Evolutionary conservation across 1,140 invertebrate species (phyloP).

Genomic region (Episyrphus balteatus): DNA sequence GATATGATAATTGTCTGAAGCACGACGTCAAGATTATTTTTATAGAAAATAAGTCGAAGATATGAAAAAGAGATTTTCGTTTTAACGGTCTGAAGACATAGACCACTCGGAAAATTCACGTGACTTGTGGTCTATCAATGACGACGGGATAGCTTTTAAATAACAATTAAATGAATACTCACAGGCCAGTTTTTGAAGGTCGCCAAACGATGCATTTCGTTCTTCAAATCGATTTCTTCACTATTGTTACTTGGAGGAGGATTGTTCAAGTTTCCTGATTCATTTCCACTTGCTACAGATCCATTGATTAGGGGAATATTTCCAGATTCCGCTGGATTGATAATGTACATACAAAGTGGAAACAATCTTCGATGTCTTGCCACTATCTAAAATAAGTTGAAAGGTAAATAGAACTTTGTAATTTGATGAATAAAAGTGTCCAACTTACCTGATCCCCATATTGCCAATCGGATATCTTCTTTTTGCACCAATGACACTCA

Average conservation of each 20-base stretch:
- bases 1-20: too few species aligned
- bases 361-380: slow-evolving; percentile 42
- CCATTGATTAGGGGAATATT: slow-evolving; percentile 45
- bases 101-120: too few species aligned
- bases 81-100: too few species aligned
- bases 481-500: slow-evolving; percentile 62
- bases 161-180: slow-evolving; percentile 23
- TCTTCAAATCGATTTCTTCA: slow-evolving; percentile 12
- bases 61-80: too few species aligned
- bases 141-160: too few species aligned
- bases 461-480: slow-evolving; percentile 62
- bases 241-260: neutral
- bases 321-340: slow-evolving; percentile 47
- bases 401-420: neutral
- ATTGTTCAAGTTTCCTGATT: neutral
- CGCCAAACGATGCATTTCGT: slow-evolving; percentile 33
- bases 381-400: slow-evolving; percentile 38
- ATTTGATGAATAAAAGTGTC: slow-evolving; percentile 10
- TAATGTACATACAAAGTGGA: slow-evolving; percentile 61
- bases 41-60: too few species aligned
- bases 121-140: too few species aligned
- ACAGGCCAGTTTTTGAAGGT: slow-evolving; percentile 58
- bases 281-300: neutral
- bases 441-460: slow-evolving; percentile 50
- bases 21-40: too few species aligned